Evolutionary conservation across 2,888 invertebrate species (phyloP), one percentile per base, ranked within the genome.

Genomic region (Falcaria lacertinaria): DNA sequence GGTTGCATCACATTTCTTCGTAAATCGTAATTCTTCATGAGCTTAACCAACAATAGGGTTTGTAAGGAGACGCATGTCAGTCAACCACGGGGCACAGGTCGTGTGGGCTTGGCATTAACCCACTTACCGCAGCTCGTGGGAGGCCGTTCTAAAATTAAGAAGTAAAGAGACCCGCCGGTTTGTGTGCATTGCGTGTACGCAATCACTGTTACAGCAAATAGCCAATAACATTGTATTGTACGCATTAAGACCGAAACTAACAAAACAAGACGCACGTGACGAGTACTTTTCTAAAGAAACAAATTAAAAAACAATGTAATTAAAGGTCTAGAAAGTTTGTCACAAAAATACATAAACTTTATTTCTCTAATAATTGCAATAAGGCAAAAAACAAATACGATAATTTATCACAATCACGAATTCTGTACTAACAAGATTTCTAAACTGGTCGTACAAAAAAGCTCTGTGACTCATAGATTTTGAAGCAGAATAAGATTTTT

Each of bases 21-120:
- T 28, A 28, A 28, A 28, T 11, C 28, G 28, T 28, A 28, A 28
- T 28, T 28, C 28, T 28, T 28, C 28, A 11, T 28, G 55, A 39
- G 52, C 59, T 58, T 48, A 58, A 54, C 57, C 55, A 54, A 69
- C 70, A 72, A 75, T 69, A 66, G 69, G 65, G 69, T 56, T 54
- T 56, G 54, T 57, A 60, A 64, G 57, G 54, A 72, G 69, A 68
- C 61, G 64, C 62, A 58, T 79, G 80, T 79, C 79, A 80, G 63
- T 79, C 78, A 73, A 61, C 57, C 47, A 39, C 44, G 69, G 74
- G 70, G 63, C 72, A 65, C 71, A 74, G 79, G 80, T 79, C 71
- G 78, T 72, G 83, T 83, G 78, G 83, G 83, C 64, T 79, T 84
- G 84, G 80, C 88, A 86, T 85, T 88, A 86, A 87, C 88, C 87